These are phyloP conservation scores for Graptemys geographica DNA, from an alignment of 2,797 vertebrate species.

Conservation along the genomic window DNA sequence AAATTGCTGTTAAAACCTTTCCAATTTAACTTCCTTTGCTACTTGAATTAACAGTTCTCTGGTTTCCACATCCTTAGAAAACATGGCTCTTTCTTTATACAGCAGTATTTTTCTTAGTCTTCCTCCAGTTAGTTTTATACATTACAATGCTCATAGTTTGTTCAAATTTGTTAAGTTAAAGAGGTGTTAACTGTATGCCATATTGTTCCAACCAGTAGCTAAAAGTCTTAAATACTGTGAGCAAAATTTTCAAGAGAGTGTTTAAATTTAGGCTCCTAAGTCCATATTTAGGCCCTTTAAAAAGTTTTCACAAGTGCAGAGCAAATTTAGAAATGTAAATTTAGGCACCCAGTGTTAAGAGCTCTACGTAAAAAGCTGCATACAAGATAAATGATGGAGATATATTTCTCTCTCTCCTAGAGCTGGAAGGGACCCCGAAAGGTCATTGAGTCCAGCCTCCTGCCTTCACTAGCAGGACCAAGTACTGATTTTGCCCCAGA, in stretches of 20 bases:
- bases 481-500: no score
- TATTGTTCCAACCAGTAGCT: neutral
- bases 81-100: neutral
- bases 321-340: neutral
- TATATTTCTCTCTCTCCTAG: no score
- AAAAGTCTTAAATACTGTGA: neutral
- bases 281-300: neutral
- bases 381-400: neutral
- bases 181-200: no score
- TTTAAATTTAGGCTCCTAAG: neutral
- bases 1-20: neutral
- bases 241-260: neutral
- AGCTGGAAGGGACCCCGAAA: no score
- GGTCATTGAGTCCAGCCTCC: no score
- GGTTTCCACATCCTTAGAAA: neutral
- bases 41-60: neutral
- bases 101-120: neutral
- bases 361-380: neutral
- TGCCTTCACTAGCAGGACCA: no score
- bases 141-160: neutral
- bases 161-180: no score
- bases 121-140: neutral
- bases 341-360: neutral
- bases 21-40: neutral
- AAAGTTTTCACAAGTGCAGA: neutral